Evolutionary conservation across 2,113 vertebrate species (phyloP), one percentile per base, ranked within the genome.

Genomic region (Perognathus longimembris): DNA sequence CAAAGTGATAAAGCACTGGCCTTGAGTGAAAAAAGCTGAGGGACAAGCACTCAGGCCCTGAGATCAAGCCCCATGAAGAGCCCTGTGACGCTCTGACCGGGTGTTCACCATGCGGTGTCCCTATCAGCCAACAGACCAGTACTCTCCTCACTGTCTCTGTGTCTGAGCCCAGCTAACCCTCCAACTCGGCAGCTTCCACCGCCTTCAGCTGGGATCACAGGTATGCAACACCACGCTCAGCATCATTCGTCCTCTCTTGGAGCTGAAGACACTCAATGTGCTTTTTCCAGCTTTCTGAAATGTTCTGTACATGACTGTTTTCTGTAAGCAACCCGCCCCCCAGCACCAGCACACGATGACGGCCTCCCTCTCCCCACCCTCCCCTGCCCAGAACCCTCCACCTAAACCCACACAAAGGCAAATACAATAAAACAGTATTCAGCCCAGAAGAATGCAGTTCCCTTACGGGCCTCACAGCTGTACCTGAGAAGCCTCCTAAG

Each of bases 401-500:
- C 7, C 5, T 1, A 38, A 2, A n/a, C 6, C 70, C 36, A 36
- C 7, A 15, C 4, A 18, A 15, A 15, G 17, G 15, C 4, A 54
- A 54, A 54, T 15, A 54, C 10, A 9, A 8, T 21, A 24, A 28
- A 54, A 3, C 7, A 38, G 36, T 9, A 20, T 21, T 36, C 14
- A 2, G 61, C 80, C 77, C n/a, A 18, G 64, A 79, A 17, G 67
- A 63, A 45, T 28, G 54, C 7, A 34, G 18, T 34, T 36, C 57
- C 28, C 26, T 21, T 0, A 6, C 20, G 7, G 0, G 7, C 45
- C 64, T 7, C 15, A 28, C 0, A 28, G 45, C 32, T 10, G 54
- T 50, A 22, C 40, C 7, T n/a, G 40, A 12, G 17, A 40, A 28
- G 32, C 26, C 10, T 0, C 8, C 34, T 12, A 14, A 28, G 34